Percentiles rank a stretch among this genome's conserved stretches.
phyloP scores from a whole-genome alignment of 2,797 vertebrate species.

The Eleutherodactylus coqui region DNA sequence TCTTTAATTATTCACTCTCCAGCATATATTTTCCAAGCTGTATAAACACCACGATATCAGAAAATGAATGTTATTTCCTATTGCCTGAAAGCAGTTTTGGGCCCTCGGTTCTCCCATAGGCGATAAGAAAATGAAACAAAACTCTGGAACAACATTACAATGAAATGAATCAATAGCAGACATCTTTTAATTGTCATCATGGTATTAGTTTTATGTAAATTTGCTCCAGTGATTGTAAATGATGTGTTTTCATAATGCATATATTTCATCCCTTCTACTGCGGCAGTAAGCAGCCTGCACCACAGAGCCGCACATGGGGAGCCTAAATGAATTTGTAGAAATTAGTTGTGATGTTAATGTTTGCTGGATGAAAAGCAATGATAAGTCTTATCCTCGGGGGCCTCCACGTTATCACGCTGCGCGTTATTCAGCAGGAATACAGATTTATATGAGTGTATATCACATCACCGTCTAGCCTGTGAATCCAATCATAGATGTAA shows the following conservation, averaged over 20 bases:
- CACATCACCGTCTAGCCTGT: not conserved
- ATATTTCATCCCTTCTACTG: slow-evolving; percentile 6
- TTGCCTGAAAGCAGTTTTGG: not conserved
- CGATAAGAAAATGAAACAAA: slow-evolving; percentile 24
- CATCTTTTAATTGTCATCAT: slow-evolving; percentile 38
- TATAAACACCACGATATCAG: not conserved
- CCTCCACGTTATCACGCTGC: not conserved
- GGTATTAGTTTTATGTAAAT: slow-evolving; percentile 53
- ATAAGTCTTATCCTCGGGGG: not conserved
- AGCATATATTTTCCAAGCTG: not conserved
- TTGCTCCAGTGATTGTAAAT: slow-evolving; percentile 18
- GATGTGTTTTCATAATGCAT: slow-evolving; percentile 25
- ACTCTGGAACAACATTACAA: slow-evolving; percentile 1
- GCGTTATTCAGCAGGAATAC: not conserved
- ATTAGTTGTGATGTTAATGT: not conserved
- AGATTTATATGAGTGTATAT: not conserved
- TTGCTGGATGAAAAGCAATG: not conserved
- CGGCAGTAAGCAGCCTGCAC: not conserved
- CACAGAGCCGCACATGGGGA: too few species aligned
- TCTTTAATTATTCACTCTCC: slow-evolving; percentile 1
- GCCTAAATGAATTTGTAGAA: slow-evolving; percentile 3
- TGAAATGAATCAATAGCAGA: slow-evolving; percentile 31
- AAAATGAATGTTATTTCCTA: not conserved
- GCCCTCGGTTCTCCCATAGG: not conserved
- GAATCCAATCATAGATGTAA: not conserved